Percentiles rank a stretch among this genome's conserved stretches.
Evolutionary conservation across 2,888 invertebrate genomes (phyloP).

Genomic region (Tuberolachnus salignus): DNA sequence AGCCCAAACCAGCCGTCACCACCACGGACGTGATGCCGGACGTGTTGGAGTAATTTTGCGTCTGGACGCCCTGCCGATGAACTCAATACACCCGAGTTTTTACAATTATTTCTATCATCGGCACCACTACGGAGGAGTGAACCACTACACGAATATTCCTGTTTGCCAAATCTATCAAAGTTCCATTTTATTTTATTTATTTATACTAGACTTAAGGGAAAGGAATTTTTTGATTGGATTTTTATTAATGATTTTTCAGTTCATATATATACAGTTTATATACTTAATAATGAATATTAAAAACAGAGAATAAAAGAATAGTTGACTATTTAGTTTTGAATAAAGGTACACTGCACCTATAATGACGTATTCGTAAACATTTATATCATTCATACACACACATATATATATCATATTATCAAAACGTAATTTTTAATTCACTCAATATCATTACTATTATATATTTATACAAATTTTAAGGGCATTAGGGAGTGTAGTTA

Average conservation of each 20-base stretch:
- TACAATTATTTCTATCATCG: not conserved
- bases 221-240: not conserved
- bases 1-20: conserved; percentile 55
- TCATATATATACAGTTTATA: no score
- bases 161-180: conserved; percentile 38
- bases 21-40: conserved; percentile 47
- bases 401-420: conserved; percentile 6
- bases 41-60: not conserved
- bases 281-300: no score
- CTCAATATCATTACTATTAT: no score
- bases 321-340: no score
- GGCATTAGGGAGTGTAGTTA: conserved; percentile 34
- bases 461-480: conserved; percentile 12
- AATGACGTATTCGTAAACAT: not conserved
- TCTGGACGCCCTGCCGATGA: not conserved
- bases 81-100: not conserved
- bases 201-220: conserved; percentile 1
- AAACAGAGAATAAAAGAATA: no score
- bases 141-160: conserved; percentile 17
- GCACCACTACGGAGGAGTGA: conserved; percentile 1
- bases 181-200: conserved; percentile 33
- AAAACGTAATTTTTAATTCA: conserved; percentile 4
- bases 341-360: no score
- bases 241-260: no score
- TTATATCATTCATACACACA: conserved; percentile 21